A percentile compares a stretch with the other conserved stretches of the same genome.
Conservation (phyloP, 2,113 vertebrate species). For the Lanius collurio region DNA sequence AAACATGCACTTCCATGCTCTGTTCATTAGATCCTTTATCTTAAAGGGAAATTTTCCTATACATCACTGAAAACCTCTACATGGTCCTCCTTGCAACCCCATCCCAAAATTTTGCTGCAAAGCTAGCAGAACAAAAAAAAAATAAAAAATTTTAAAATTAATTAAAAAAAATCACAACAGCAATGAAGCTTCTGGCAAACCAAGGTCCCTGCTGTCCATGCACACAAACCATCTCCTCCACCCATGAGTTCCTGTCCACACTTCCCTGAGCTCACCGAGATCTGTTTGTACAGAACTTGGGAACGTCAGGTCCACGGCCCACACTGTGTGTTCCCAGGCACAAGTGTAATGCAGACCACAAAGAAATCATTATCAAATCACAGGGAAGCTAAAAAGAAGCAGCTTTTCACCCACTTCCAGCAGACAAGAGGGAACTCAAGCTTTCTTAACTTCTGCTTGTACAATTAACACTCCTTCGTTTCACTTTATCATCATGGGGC, state of each 20-base stretch:
- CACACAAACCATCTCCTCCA: background rate
- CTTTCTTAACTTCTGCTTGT: background rate
- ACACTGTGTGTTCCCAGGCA: constrained; percentile 5
- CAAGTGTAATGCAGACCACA: background rate
- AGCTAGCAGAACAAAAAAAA: background rate
- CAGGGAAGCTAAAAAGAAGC: background rate
- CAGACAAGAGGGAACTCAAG: background rate
- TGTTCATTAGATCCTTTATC: background rate
- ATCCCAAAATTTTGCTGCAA: background rate
- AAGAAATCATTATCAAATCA: constrained; percentile 28
- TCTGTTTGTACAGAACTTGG: background rate
- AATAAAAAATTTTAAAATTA: no score
- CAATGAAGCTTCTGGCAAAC: background rate
- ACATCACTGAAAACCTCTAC: background rate
- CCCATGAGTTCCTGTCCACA: background rate
- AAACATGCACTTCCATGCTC: background rate
- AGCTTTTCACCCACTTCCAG: background rate
- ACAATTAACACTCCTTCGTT: constrained; percentile 25
- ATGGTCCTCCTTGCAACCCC: background rate
- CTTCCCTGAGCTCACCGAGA: background rate
- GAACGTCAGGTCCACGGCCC: background rate
- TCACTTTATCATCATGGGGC: constrained; percentile 15
- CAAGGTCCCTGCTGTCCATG: background rate
- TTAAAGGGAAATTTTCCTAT: background rate
- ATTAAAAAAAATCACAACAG: background rate